Base-by-base conservation (phyloP, 2,888 invertebrate genomes). In the Euzetes globulus region DNA sequence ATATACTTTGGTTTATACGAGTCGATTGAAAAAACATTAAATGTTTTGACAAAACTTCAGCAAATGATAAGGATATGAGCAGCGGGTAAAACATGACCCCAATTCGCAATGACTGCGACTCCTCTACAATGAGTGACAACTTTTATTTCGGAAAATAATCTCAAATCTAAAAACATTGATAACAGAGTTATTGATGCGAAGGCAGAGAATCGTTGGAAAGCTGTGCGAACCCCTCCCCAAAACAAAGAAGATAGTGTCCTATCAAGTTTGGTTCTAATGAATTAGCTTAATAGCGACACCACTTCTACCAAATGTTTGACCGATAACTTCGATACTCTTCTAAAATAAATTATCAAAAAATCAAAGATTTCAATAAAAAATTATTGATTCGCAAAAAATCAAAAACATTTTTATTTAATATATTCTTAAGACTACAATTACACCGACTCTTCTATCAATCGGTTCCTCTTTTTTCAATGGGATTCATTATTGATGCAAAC, bases 51-150 rank as follows among this genome's bases (percentile, higher is more conserved):
- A 60, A 27, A 60, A 17, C 17, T 1, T 15, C 11, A 29, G 27
- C 15, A 60, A 25, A 29, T 22, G 60, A 60, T 9, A 22, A 29
- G 7, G 13, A 60, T 27, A 29, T 27, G 15, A 33, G 60, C 17
- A 11, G 60, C 60, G 60, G 60, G 60, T 60, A 60, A 60, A 29
- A 60, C 33, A 17, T 60, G 60, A 60, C 58, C 60, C 60, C 60
- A 60, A 60, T 60, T 60, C 33, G 29, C 27, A 29, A 17, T 7
- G 33, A 33, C 33, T 33, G 33, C 33, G 4, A 29, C 60, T 17
- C 9, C 27, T 60, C 15, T 17, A 33, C 29, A 55, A 55, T 17
- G n/a, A 60, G 60, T 60, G 60, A 60, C 60, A 60, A 60, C 60
- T 60, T 29, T 60, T 60, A 17, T 29, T 25, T 60, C 60, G 17